These are phyloP conservation scores for Chiridota heheva DNA, from an alignment of 35 echinoderm and acorn worm species.

Conservation along the genomic window DNA sequence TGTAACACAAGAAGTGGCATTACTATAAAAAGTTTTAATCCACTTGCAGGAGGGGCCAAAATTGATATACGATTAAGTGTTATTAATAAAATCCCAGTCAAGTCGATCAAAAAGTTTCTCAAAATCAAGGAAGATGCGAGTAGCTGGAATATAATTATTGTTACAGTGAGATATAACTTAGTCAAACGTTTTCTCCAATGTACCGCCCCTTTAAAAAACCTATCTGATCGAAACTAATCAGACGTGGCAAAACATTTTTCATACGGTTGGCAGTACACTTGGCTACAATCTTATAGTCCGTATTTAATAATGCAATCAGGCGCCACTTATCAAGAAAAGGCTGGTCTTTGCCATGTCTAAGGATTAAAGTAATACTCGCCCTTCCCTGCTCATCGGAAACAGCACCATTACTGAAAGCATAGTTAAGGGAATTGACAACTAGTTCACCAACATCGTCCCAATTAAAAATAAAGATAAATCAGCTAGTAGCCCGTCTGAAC, in stretches of 20 bases:
- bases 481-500: slow-evolving; percentile 21
- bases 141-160: neutral
- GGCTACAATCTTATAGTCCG: slow-evolving; percentile 19
- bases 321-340: slow-evolving; percentile 44
- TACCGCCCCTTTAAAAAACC: slow-evolving; percentile 24
- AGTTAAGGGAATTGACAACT: slow-evolving; percentile 33
- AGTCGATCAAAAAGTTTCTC: slow-evolving; percentile 2
- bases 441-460: slow-evolving; percentile 32
- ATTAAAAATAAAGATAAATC: slow-evolving; percentile 19
- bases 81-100: slow-evolving; percentile 14
- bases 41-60: slow-evolving; percentile 3
- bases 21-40: slow-evolving; percentile 11
- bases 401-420: slow-evolving; percentile 19
- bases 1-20: slow-evolving; percentile 15
- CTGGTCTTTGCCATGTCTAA: slow-evolving; percentile 4
- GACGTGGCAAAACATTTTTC: slow-evolving; percentile 21
- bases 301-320: slow-evolving; percentile 14
- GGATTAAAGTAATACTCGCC: slow-evolving; percentile 35
- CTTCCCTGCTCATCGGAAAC: slow-evolving; percentile 26
- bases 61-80: neutral
- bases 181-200: slow-evolving; percentile 18
- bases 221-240: slow-evolving; percentile 15
- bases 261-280: slow-evolving; percentile 26
- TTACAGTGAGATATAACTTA: neutral
- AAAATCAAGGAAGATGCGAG: neutral